These are phyloP conservation scores for Myiopsitta monachus DNA, from an alignment of 2,113 vertebrate species.

Conservation along the genomic window DNA sequence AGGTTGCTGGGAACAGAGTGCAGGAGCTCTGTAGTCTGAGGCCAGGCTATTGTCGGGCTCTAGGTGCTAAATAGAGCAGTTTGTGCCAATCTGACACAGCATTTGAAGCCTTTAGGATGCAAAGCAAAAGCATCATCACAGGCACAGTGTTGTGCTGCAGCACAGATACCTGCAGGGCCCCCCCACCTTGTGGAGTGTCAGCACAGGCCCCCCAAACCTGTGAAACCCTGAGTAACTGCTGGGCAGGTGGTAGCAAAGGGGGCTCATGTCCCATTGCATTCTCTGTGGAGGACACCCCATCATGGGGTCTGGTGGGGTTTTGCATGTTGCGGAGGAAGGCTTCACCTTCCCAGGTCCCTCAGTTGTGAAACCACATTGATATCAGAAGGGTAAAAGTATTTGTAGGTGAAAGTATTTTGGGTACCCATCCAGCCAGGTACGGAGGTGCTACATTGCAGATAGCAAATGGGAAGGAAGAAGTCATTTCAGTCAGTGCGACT, in stretches of 20 bases:
- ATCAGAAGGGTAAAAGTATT: background rate
- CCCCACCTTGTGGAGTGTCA: background rate
- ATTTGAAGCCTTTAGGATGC: background rate
- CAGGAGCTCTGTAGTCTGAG: background rate
- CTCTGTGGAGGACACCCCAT: rapidly evolving
- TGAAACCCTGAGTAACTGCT: background rate
- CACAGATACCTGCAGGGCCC: background rate
- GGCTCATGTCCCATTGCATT: background rate
- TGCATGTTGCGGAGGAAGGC: background rate
- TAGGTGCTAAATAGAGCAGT: background rate
- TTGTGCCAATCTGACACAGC: background rate
- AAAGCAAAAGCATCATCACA: rapidly evolving
- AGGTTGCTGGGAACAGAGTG: background rate
- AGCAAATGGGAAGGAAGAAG: background rate
- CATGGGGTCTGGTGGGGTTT: background rate
- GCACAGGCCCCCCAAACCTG: background rate
- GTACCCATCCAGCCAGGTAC: background rate
- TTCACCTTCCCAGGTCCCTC: background rate
- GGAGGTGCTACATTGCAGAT: background rate
- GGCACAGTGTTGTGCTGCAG: background rate
- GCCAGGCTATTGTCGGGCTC: background rate
- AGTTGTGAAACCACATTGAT: background rate
- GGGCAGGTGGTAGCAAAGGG: background rate
- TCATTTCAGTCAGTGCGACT: background rate
- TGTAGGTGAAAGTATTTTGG: background rate